Evolutionary conservation across 2,113 vertebrate species (phyloP), one percentile per base, ranked within the genome.

Genomic region (Tiliqua scincoides): DNA sequence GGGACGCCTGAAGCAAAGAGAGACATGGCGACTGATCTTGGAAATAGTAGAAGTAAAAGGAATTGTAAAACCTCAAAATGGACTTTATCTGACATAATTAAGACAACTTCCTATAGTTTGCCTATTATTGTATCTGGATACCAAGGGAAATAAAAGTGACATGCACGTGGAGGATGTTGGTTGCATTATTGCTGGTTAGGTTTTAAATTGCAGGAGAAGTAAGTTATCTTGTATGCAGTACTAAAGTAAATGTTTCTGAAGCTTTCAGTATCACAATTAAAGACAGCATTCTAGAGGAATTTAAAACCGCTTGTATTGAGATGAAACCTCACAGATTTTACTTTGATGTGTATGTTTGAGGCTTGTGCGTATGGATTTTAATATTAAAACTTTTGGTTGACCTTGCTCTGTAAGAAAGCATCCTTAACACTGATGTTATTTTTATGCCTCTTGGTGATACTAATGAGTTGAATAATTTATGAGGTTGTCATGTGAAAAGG

Each of bases 401-500:
- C 95, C 95, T 96, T 95, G 94, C 91, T 82, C 77, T 80, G 85
- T 94, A 93, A 88, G 95, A 97, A 96, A 96, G 97, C 94, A 96
- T 96, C 95, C 96, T 97, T 97, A 97, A 86, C 88, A 92, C 83
- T 94, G 92, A 96, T 96, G 94, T 94, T 95, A 95, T 95, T 96
- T 95, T 95, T 94, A 93, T 97, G 96, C 95, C 95, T 96, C 94
- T 96, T 92, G 94, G 93, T 96, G 95, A 95, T 96, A 95, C 96
- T 98, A 97, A 98, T 98, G 97, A 98, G 96, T 93, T 95, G 96
- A 98, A 98, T 98, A 98, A 98, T 98, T 97, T 96, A 98, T 97
- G 96, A 97, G 97, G 94, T 97, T 98, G 97, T 98, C 97, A 97
- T 97, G 96, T 96, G 97, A 96, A 97, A 97, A 96, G 96, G 96